Base-by-base conservation (phyloP, 2,888 invertebrate species). In the Papilio demoleus region DNA sequence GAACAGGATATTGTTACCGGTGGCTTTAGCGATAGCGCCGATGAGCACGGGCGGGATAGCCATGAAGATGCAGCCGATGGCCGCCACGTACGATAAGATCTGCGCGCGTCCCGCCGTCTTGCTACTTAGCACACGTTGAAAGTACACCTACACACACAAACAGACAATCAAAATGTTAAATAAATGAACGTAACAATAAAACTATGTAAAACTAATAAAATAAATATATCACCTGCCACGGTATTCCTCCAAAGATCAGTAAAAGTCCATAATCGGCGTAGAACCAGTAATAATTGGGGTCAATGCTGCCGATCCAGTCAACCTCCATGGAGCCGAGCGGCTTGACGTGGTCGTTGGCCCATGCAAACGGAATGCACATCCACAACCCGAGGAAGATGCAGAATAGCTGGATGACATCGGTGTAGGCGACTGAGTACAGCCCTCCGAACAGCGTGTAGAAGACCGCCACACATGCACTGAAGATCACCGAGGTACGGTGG, bases 371-470 rank as follows among this genome's bases (percentile, higher is more conserved):
- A 74, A 99, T 98, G 85, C 99, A 98, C 95, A 99, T 95, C 99
- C 99, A 99, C 87, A 99, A 93, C 36, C 99, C 99, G 79, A 99
- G 95, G 90, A 99, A 99, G 84, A 99, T 99, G 92, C 99, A 99
- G 93, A 98, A 98, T 59, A 99, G 94, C 90, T 99, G 99, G 79
- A 99, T 98, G 79, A 99, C 99, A 87, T 99, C 99, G 0, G 99
- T 99, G 87, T 99, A 99, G 1, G 99, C 99, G 71, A 99, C 99
- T 66, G 99, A 97, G 93, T 99, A 99, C 56, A 99, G 95, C 0
- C 99, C 99, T 1, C 99, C 99, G 87, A 99, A 98, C 65, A 99
- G 95, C 1, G 99, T 99, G 93, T 99, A 99, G 92, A 98, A 97
- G 58, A 99, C 97, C 19, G 99, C 99, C 77, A 99, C 98, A 86